Conservation (phyloP, 2,113 vertebrate species). For the Myanophis thanlyinensis region DNA sequence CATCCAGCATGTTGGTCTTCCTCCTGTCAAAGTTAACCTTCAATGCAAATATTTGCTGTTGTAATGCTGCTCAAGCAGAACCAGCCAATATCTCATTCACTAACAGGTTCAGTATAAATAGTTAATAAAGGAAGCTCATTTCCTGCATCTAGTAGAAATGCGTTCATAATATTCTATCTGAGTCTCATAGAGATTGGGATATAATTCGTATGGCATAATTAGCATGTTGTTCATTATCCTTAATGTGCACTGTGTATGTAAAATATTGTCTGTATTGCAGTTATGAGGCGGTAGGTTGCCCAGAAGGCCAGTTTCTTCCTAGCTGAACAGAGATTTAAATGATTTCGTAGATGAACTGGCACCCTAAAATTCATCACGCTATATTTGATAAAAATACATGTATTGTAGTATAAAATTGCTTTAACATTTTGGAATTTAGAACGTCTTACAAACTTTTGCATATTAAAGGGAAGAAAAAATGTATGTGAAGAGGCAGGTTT, state of each 20-base stretch:
- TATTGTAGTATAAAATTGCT: background rate
- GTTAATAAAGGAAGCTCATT: conserved; percentile 63
- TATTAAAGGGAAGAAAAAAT: background rate
- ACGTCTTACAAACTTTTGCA: background rate
- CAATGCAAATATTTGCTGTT: conserved; percentile 39
- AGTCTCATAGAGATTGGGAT: conserved; percentile 25
- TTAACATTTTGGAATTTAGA: background rate
- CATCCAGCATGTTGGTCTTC: background rate
- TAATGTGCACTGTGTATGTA: background rate
- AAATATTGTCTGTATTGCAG: background rate
- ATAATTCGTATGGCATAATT: background rate
- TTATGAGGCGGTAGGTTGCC: background rate
- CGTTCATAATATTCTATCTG: conserved; percentile 18
- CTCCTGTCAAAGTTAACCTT: background rate
- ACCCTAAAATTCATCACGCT: background rate
- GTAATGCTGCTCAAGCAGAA: conserved; percentile 36
- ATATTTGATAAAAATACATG: background rate
- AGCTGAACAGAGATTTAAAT: background rate
- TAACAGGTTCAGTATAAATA: conserved; percentile 60
- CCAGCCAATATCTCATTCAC: conserved; percentile 19
- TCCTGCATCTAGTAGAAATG: conserved; percentile 51
- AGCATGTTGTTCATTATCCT: background rate
- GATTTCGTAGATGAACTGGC: background rate
- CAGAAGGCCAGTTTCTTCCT: background rate
- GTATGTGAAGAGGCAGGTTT: background rate